Base-by-base conservation (phyloP, 2,113 vertebrate species). In the Gulo gulo region DNA sequence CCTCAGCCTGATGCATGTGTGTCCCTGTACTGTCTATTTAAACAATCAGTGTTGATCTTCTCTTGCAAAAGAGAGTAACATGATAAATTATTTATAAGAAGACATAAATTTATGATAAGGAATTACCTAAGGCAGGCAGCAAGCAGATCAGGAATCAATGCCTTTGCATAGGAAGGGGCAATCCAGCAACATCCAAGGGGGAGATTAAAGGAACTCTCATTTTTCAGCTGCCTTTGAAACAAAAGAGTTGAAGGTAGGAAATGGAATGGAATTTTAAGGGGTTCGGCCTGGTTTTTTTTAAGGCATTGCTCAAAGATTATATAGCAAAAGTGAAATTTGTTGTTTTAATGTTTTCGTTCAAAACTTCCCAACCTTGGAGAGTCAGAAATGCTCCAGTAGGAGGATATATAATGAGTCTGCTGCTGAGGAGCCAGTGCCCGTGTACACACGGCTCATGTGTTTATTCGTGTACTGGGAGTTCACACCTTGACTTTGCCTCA, bases 1-100 rank as follows among this genome's bases (percentile, higher is more conserved):
- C 97, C 95, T 97, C 97, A 97, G 98, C 95, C 96, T 98, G 98
- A 98, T 99, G 98, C 99, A 99, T 99, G 99, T 99, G 73, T 99
- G 97, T 99, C 98, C 97, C 98, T 98, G 98, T 99, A 98, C 88
- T 98, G 97, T 99, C 98, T 99, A 98, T 98, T 98, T 97, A 96
- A 98, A 96, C 98, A 98, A 98, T 67, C 26, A 80, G 74, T 99
- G 98, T 98, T 98, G 98, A 96, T 98, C 98, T 98, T 98, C 82
- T 98, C 98, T 98, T 98, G 97, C 97, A 97, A 98, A 98, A 98
- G 98, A 98, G 97, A 98, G 98, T 97, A 97, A 98, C 95, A 92
- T 97, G 98, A 98, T 96, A 98, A 98, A 96, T 98, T 98, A 97
- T 98, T 98, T 97, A 97, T 98, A 96, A 98, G 73, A 98, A 98